Conservation (phyloP, 2,113 vertebrate genomes). For the Nymphicus hollandicus region DNA sequence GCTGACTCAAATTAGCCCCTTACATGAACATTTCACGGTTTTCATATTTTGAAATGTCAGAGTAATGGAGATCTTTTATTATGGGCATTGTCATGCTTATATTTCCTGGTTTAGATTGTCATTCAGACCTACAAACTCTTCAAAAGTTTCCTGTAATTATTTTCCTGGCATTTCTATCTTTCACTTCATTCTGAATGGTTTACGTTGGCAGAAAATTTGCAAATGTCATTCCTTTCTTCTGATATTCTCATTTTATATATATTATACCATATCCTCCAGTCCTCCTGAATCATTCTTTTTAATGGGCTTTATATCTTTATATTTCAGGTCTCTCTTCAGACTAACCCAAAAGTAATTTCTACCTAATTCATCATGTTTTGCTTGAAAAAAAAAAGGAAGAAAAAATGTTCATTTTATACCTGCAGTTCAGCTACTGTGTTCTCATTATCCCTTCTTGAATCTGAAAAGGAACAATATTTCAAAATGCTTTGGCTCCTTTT, state of each 20-base stretch:
- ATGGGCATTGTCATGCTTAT: not conserved
- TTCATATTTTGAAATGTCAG: conserved; percentile 32
- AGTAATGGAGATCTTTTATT: not conserved
- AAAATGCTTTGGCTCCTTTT: conserved; percentile 12
- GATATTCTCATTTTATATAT: not conserved
- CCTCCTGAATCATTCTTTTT: not conserved
- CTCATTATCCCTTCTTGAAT: not conserved
- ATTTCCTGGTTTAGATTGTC: not conserved
- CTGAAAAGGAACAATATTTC: conserved; percentile 32
- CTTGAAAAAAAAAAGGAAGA: not conserved
- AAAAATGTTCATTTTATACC: not conserved
- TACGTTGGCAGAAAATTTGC: conserved; percentile 42
- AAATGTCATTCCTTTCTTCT: conserved; percentile 32
- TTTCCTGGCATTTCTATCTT: conserved; percentile 44
- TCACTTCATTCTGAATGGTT: conserved; percentile 8
- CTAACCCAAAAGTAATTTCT: not conserved
- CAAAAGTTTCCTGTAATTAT: conserved; percentile 31
- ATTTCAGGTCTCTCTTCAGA: not conserved
- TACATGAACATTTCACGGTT: not conserved
- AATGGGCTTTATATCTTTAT: not conserved
- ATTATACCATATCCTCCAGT: not conserved
- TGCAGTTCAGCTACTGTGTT: not conserved
- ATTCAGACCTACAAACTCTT: not conserved
- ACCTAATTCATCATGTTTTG: not conserved
- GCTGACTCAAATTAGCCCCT: not conserved